Evolutionary conservation across 2,113 vertebrate genomes (phyloP).

Genomic region (Riparia riparia): DNA sequence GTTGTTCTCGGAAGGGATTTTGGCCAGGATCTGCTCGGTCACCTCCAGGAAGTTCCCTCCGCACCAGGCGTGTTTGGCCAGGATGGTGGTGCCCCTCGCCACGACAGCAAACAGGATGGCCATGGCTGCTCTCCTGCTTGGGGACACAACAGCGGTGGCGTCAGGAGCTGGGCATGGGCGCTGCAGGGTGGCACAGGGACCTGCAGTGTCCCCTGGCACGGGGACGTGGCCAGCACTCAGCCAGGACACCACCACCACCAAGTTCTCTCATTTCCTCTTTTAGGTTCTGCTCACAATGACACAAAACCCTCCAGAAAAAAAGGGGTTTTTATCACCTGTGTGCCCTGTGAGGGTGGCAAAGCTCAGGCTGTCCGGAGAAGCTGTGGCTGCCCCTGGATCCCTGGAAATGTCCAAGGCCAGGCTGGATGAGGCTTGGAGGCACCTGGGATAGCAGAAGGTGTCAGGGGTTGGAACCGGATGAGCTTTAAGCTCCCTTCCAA

Average conservation of each 20-base stretch:
- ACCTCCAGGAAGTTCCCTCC: slow-evolving; percentile 98
- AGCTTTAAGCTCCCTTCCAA: not conserved
- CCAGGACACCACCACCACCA: not conserved
- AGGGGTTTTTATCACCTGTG: fast-evolving
- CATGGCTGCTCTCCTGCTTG: slow-evolving; percentile 80
- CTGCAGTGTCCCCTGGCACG: not conserved
- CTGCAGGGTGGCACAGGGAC: not conserved
- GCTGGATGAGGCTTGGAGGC: not conserved
- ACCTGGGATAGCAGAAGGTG: not conserved
- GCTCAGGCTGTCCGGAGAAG: fast-evolving
- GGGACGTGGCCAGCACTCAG: not conserved
- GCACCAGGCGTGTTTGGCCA: slow-evolving; percentile 96
- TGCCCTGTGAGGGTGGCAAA: not conserved
- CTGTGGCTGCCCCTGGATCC: not conserved
- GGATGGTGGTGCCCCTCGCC: slow-evolving; percentile 94
- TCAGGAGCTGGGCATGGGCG: not conserved
- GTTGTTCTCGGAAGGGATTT: slow-evolving; percentile 97
- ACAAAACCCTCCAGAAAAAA: too few relatives aligned
- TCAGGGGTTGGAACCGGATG: not conserved
- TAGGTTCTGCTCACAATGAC: fast-evolving
- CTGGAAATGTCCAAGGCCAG: not conserved
- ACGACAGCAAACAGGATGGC: slow-evolving; percentile 97
- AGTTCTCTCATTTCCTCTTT: not conserved
- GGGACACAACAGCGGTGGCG: not conserved
- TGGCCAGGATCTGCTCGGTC: slow-evolving; percentile 95